Percentiles rank a stretch among this genome's conserved stretches.
Conservation (phyloP, 1,140 invertebrate species). For the Monochamus saltuarius region DNA sequence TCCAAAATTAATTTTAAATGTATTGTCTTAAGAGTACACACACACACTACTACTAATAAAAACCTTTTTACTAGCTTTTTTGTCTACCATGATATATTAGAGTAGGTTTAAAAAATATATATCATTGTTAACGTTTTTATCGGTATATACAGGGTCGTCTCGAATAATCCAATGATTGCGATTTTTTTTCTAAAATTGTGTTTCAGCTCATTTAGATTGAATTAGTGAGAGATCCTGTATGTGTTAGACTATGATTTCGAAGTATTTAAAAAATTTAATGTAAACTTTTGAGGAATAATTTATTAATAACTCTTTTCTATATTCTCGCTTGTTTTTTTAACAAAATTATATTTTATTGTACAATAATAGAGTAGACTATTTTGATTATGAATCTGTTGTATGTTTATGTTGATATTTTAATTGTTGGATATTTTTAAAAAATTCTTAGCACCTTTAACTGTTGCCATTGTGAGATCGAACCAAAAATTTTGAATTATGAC, state of each 20-base stretch:
- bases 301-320: constrained; percentile 21
- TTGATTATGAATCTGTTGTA: constrained; percentile 10
- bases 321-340: constrained; percentile 15
- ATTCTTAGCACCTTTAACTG: constrained; percentile 11
- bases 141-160: no score
- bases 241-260: background rate
- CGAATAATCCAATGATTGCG: background rate
- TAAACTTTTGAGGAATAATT: background rate
- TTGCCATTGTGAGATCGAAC: constrained; percentile 18
- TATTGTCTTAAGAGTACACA: constrained; percentile 10
- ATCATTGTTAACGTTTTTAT: constrained; percentile 5
- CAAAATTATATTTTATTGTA: constrained; percentile 21
- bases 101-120: constrained; percentile 6
- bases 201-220: constrained; percentile 5
- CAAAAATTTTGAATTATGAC: constrained; percentile 13
- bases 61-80: constrained; percentile 14
- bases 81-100: constrained; percentile 12
- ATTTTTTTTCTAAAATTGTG: constrained; percentile 24
- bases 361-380: constrained; percentile 19
- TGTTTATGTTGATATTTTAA: constrained; percentile 15
- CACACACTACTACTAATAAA: background rate
- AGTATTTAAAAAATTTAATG: no score
- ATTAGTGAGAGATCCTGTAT: constrained; percentile 1
- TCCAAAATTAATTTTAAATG: constrained; percentile 14
- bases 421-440: constrained; percentile 18